phyloP scores from a whole-genome alignment of 2,797 vertebrate genomes.

The Calcarius lapponicus region DNA sequence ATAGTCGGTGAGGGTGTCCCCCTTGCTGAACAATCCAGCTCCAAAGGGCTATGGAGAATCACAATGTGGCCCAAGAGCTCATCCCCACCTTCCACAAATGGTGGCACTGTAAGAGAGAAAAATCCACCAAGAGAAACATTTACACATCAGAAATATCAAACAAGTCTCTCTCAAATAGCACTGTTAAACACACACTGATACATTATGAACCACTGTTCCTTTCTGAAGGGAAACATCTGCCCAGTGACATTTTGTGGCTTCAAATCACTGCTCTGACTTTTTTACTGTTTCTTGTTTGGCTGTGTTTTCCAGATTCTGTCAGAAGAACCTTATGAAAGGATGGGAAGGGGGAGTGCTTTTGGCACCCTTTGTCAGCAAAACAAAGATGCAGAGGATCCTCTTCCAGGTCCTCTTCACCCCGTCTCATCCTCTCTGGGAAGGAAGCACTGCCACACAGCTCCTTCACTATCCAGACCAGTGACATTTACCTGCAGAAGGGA shows the following conservation, averaged over 20 bases:
- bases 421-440: background rate
- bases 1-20: constrained; percentile 88
- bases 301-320: background rate
- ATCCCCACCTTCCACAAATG: constrained; percentile 83
- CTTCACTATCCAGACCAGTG: background rate
- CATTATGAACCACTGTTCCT: background rate
- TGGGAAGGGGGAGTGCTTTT: background rate
- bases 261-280: background rate
- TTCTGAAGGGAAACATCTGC: background rate
- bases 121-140: background rate
- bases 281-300: background rate
- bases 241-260: background rate
- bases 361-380: background rate
- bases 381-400: background rate
- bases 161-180: background rate
- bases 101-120: constrained; percentile 82
- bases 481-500: background rate
- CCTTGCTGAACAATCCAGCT: constrained; percentile 87
- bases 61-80: constrained; percentile 83
- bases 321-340: background rate
- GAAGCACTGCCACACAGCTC: background rate
- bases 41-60: constrained; percentile 84
- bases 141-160: background rate
- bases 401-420: background rate
- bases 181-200: background rate